Evolutionary conservation across 2,113 vertebrate species (phyloP).

Genomic region (Telmatochromis sp.): DNA sequence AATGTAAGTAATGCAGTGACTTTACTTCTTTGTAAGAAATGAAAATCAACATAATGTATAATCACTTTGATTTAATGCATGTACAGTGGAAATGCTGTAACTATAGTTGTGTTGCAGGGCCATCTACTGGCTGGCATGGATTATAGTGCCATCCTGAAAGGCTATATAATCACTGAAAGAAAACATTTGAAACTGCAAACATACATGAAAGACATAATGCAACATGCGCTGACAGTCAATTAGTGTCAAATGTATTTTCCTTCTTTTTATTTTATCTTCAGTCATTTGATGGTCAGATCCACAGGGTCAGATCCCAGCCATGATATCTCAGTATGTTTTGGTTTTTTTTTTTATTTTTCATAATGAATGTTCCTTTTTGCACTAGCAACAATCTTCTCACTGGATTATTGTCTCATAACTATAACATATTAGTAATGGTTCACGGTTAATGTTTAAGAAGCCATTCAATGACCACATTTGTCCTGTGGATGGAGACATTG

Average conservation of each 20-base stretch:
- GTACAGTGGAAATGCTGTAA: not conserved
- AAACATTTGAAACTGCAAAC: not conserved
- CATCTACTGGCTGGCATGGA: conserved; percentile 10
- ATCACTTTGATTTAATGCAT: not conserved
- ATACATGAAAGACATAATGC: not conserved
- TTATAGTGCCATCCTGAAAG: not conserved
- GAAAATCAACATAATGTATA: not conserved
- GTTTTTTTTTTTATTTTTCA: rapidly evolving
- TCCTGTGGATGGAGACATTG: conserved; percentile 36
- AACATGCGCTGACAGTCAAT: not conserved
- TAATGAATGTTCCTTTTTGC: not conserved
- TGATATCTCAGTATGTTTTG: not conserved
- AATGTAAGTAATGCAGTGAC: not conserved
- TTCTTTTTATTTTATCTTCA: not conserved
- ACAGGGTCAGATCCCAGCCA: not conserved
- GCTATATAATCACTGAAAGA: not conserved
- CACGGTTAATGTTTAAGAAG: not conserved
- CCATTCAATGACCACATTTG: not conserved
- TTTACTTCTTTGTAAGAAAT: not conserved
- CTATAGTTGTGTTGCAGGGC: not conserved
- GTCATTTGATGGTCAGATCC: not conserved
- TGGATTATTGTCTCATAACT: not conserved
- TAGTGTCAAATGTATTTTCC: not conserved
- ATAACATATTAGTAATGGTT: not conserved
- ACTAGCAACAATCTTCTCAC: not conserved